Evolutionary conservation across 2,888 invertebrate species (phyloP).

Genomic region (Diplazon laetatorius): DNA sequence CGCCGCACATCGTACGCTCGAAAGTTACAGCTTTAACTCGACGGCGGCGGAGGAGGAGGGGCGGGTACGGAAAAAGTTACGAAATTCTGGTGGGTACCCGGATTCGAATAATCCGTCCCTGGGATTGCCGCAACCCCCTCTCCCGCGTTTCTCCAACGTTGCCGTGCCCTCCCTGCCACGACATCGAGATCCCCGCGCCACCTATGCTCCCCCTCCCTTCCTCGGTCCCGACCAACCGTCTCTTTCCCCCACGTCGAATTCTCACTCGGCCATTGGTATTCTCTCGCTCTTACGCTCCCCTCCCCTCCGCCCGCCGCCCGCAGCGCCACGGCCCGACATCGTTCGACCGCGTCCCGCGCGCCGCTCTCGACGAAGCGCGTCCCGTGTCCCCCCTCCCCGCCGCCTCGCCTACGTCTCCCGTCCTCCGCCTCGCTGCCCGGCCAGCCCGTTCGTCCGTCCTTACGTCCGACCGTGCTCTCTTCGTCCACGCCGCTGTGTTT

Average conservation of each 20-base stretch:
- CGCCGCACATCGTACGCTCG: too few species aligned
- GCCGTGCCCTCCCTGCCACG: conserved; percentile 66
- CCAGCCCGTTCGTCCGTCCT: conserved; percentile 76
- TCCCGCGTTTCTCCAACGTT: conserved; percentile 54
- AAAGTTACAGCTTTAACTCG: too few species aligned
- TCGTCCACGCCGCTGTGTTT: conserved; percentile 72
- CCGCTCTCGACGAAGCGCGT: conserved; percentile 50
- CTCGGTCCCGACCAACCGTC: conserved; percentile 21
- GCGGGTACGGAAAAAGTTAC: conserved; percentile 1
- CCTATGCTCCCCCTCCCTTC: conserved; percentile 51
- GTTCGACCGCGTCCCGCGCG: conserved; percentile 46
- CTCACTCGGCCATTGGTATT: conserved; percentile 25
- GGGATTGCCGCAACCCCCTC: conserved; percentile 75
- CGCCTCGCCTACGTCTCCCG: conserved; percentile 67
- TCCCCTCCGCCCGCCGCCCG: conserved; percentile 27
- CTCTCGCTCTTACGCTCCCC: conserved; percentile 43
- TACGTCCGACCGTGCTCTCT: conserved; percentile 70
- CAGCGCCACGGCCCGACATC: conserved; percentile 45
- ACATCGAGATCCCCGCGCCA: conserved; percentile 67
- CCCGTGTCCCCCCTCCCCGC: conserved; percentile 47
- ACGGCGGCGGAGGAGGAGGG: too few species aligned
- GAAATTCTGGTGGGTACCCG: neutral
- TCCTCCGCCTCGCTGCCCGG: conserved; percentile 69
- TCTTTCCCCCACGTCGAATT: conserved; percentile 39
- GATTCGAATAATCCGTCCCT: conserved; percentile 68